Percentiles rank a stretch among this genome's conserved stretches.
phyloP scores from a whole-genome alignment of 2,113 vertebrate species.

The Sceloporus tristichus region DNA sequence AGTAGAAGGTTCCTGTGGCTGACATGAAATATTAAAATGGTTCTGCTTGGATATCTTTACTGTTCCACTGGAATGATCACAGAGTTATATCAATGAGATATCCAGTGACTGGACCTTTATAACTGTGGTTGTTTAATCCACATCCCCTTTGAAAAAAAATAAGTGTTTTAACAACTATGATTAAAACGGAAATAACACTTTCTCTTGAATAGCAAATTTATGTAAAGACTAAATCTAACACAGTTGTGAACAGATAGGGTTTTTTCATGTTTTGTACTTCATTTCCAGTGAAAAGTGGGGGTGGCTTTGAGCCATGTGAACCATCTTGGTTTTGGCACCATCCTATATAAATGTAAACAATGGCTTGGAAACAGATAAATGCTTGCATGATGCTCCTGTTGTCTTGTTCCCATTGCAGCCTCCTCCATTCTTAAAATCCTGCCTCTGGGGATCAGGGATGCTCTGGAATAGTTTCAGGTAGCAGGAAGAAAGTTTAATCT shows the following conservation, averaged over 20 bases:
- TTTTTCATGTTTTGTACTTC: background rate
- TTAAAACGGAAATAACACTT: background rate
- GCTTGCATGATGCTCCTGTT: too few relatives aligned
- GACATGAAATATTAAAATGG: slow-evolving; percentile 41
- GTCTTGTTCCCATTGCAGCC: too few relatives aligned
- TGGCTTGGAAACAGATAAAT: background rate
- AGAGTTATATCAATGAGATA: slow-evolving; percentile 33
- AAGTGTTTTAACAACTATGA: slow-evolving; percentile 16
- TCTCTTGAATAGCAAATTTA: background rate
- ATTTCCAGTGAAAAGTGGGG: background rate
- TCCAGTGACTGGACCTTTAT: slow-evolving; percentile 28
- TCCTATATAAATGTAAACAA: background rate
- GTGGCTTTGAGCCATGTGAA: background rate
- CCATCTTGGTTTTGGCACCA: background rate
- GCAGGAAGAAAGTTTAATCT: background rate
- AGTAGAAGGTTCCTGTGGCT: background rate
- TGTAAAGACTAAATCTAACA: background rate
- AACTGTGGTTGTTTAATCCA: slow-evolving; percentile 32
- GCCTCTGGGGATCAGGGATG: too few relatives aligned
- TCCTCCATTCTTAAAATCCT: too few relatives aligned
- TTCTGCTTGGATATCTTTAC: slow-evolving; percentile 14
- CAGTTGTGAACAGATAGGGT: background rate
- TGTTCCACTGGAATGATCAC: slow-evolving; percentile 40
- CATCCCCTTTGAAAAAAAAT: slow-evolving; percentile 49
- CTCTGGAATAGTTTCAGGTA: too few relatives aligned